A percentile compares a stretch with the other conserved stretches of the same genome.
Conservation (phyloP, 2,888 invertebrate species). For the Sympetrum striolatum region DNA sequence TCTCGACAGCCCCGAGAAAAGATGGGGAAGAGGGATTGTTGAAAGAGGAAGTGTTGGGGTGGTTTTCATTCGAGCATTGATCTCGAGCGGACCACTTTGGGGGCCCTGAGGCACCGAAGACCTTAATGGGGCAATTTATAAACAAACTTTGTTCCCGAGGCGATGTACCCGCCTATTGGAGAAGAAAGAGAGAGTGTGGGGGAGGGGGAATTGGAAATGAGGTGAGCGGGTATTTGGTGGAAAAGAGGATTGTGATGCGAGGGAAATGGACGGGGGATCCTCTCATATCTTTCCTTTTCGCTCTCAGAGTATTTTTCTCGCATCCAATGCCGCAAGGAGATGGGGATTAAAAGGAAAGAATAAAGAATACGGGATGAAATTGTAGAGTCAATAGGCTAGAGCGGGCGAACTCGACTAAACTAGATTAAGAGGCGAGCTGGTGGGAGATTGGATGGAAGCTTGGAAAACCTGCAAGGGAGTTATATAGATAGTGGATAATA, state of each 20-base stretch:
- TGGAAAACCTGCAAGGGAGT: no score
- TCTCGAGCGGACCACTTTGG: neutral
- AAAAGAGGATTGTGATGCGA: neutral
- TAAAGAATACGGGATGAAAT: no score
- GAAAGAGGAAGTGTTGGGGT: neutral
- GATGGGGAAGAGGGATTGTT: neutral
- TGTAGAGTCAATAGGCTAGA: no score
- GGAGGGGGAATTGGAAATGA: constrained; percentile 14
- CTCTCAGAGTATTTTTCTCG: no score
- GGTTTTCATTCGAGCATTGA: neutral
- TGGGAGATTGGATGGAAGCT: no score
- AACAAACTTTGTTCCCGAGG: constrained; percentile 38
- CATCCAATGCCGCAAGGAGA: no score
- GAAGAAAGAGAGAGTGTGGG: neutral
- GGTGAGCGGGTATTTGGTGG: neutral
- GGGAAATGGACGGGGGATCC: neutral
- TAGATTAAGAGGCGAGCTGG: no score
- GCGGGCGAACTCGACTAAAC: no score
- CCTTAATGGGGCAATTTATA: constrained; percentile 44
- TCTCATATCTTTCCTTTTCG: no score
- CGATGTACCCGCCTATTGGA: constrained; percentile 29
- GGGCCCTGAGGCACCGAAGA: constrained; percentile 1
- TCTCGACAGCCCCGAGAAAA: neutral
- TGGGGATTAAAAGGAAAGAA: no score
- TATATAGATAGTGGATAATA: no score